These are phyloP conservation scores for Sisor rabdophorus DNA, from an alignment of 2,113 vertebrate genomes.

Conservation along the genomic window DNA sequence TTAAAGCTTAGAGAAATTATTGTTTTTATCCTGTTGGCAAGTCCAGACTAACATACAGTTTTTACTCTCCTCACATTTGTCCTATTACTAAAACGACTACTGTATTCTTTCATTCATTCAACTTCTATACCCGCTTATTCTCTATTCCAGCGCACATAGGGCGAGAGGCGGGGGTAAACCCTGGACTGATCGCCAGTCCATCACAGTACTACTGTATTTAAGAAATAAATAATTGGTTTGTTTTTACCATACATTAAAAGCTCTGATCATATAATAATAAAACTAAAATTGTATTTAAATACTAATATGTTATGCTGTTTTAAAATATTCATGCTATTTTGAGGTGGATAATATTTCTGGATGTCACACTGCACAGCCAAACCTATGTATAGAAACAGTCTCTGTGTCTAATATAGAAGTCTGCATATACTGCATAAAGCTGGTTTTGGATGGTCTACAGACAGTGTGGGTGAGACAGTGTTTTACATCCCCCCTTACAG, in stretches of 20 bases:
- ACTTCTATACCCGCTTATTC: too few species aligned
- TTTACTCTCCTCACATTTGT: neutral
- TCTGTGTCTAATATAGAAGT: conserved; percentile 3
- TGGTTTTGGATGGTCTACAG: conserved; percentile 9
- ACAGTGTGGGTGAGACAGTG: conserved; percentile 10
- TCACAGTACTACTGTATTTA: neutral
- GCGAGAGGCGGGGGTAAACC: too few species aligned
- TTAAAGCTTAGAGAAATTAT: neutral
- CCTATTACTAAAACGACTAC: neutral
- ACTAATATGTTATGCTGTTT: neutral
- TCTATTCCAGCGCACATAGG: too few species aligned
- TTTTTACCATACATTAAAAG: too few species aligned
- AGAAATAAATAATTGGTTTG: neutral
- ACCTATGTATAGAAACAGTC: conserved; percentile 16
- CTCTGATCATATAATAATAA: too few species aligned
- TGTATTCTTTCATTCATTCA: too few species aligned
- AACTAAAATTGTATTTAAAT: neutral
- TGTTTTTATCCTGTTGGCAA: neutral
- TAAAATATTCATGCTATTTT: neutral
- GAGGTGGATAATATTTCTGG: conserved; percentile 12
- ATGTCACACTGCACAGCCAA: neutral
- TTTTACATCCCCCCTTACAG: conserved; percentile 11
- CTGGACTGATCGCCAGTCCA: too few species aligned
- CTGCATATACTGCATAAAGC: conserved; percentile 9
- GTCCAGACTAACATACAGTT: neutral